These are phyloP conservation scores for Datnioides undecimradiatus DNA, from an alignment of 2,113 vertebrate genomes.

Conservation along the genomic window DNA sequence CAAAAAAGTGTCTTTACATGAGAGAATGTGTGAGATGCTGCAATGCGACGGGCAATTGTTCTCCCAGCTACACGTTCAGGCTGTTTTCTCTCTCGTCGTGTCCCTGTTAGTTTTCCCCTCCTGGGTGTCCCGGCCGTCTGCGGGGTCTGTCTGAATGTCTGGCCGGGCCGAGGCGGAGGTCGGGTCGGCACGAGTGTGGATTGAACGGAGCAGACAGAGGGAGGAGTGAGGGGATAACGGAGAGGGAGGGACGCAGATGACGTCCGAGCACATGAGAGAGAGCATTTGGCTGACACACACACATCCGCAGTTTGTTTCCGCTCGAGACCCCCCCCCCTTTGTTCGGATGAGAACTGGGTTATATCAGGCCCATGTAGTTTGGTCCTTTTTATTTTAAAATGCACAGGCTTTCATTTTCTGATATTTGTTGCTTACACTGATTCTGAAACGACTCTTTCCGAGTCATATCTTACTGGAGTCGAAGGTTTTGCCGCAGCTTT, in stretches of 20 bases:
- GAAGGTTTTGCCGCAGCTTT: neutral
- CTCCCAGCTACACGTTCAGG: neutral
- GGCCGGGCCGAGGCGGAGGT: slow-evolving; percentile 67
- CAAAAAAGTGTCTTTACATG: neutral
- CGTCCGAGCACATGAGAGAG: slow-evolving; percentile 70
- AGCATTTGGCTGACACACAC: slow-evolving; percentile 42
- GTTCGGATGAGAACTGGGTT: neutral
- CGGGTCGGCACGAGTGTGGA: slow-evolving; percentile 49
- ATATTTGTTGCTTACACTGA: neutral
- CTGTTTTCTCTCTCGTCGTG: slow-evolving; percentile 11
- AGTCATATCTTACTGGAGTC: neutral
- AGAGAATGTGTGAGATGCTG: slow-evolving; percentile 42
- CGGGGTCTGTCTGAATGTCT: slow-evolving; percentile 39
- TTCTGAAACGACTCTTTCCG: neutral
- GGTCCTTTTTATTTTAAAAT: neutral
- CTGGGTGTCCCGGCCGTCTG: slow-evolving; percentile 10
- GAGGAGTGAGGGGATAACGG: slow-evolving; percentile 71
- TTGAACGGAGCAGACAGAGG: slow-evolving; percentile 38
- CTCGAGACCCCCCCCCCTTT: neutral
- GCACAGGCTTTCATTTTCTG: neutral
- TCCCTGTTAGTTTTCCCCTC: neutral
- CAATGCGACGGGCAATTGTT: slow-evolving; percentile 26
- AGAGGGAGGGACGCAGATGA: slow-evolving; percentile 77
- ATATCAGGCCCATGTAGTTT: neutral
- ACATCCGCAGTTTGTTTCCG: slow-evolving; percentile 55